A percentile compares a stretch with the other conserved stretches of the same genome.
phyloP scores from a whole-genome alignment of 2,888 invertebrate species.

The Lacanobia oleracea region DNA sequence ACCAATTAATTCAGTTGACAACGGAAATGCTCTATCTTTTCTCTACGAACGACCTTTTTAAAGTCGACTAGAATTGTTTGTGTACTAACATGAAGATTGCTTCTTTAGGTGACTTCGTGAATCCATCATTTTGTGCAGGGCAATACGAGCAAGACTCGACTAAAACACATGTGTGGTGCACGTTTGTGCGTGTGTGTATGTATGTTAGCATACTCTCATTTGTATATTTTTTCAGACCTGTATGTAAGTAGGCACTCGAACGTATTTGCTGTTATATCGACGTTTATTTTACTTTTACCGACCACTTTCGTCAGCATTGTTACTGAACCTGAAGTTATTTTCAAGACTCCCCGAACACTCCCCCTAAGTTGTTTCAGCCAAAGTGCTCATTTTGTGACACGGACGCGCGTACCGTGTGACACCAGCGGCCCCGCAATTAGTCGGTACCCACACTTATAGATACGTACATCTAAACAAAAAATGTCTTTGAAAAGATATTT shows the following conservation, averaged over 20 bases:
- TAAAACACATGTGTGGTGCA: too few species aligned
- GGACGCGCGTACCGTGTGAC: slow-evolving; percentile 17
- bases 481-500: too few species aligned
- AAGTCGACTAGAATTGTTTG: slow-evolving; percentile 15
- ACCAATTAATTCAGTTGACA: slow-evolving; percentile 45
- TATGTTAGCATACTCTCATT: too few species aligned
- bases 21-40: slow-evolving; percentile 38
- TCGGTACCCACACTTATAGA: background rate
- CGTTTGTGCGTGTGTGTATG: too few species aligned
- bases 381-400: slow-evolving; percentile 24
- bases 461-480: background rate
- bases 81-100: background rate
- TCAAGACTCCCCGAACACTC: background rate
- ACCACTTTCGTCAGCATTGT: background rate
- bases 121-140: background rate
- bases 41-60: slow-evolving; percentile 17
- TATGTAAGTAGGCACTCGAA: too few species aligned
- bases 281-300: background rate
- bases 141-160: too few species aligned
- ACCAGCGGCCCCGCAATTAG: slow-evolving; percentile 16
- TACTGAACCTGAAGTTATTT: background rate
- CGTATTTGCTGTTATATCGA: too few species aligned
- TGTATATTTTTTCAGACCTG: too few species aligned
- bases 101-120: background rate
- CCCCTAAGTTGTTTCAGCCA: slow-evolving; percentile 15